phyloP scores from a whole-genome alignment of 2,888 invertebrate genomes.

The Ariolimax columbianus region DNA sequence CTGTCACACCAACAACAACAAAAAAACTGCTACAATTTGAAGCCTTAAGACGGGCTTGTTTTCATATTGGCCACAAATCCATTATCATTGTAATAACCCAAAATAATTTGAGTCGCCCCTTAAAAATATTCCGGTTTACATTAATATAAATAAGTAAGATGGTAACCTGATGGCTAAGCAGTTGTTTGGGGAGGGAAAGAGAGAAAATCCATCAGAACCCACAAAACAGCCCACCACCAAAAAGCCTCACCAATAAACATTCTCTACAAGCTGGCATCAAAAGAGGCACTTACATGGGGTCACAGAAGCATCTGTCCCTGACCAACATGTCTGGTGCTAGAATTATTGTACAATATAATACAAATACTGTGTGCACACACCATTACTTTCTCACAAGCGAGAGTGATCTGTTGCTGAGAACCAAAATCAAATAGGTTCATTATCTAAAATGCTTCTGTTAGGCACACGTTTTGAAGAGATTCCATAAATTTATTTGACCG shows the following conservation, averaged over 20 bases:
- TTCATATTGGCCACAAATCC: too few species aligned
- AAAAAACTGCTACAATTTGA: too few species aligned
- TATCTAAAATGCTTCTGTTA: not conserved
- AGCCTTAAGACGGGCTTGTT: too few species aligned
- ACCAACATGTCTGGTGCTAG: constrained; percentile 41
- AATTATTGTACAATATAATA: constrained; percentile 30
- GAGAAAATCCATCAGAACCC: not conserved
- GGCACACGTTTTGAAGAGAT: not conserved
- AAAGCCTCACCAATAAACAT: constrained; percentile 32
- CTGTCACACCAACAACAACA: too few species aligned
- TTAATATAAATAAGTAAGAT: too few species aligned
- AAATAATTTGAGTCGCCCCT: too few species aligned
- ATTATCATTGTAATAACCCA: too few species aligned
- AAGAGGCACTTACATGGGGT: constrained; percentile 43
- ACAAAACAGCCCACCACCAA: constrained; percentile 39
- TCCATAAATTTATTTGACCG: too few species aligned
- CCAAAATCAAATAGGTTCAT: not conserved
- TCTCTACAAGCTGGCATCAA: constrained; percentile 35
- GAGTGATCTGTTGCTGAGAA: not conserved
- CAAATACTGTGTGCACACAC: constrained; percentile 30
- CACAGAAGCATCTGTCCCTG: constrained; percentile 52
- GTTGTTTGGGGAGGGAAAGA: not conserved
- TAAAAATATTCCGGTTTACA: too few species aligned
- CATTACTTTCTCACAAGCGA: not conserved
- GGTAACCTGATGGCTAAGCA: constrained; percentile 2